phyloP scores from a whole-genome alignment of 2,888 invertebrate genomes.

The Sinelater perroti region DNA sequence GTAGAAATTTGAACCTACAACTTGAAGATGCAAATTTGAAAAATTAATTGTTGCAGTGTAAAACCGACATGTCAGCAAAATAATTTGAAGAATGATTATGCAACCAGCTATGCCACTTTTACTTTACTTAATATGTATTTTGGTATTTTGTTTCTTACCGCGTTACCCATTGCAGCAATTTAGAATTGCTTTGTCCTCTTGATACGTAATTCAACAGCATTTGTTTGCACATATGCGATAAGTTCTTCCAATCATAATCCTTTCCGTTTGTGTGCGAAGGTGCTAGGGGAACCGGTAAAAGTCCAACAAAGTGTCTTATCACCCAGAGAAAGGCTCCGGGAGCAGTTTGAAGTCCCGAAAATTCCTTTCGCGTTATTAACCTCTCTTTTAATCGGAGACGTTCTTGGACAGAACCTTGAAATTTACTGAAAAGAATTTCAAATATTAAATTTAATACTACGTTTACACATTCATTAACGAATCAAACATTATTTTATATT shows the following conservation, averaged over 20 bases:
- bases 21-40: too few species aligned
- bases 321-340: conserved; percentile 39
- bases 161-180: not conserved
- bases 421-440: conserved; percentile 5
- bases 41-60: too few species aligned
- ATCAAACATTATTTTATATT: too few species aligned
- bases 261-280: conserved; percentile 35
- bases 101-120: too few species aligned
- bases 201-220: conserved; percentile 7
- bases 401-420: conserved; percentile 24
- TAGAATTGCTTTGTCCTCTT: not conserved
- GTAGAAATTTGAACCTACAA: too few species aligned
- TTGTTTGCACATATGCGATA: conserved; percentile 15
- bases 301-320: conserved; percentile 42
- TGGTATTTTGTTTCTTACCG: not conserved
- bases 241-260: conserved; percentile 34
- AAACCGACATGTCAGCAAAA: too few species aligned
- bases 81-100: too few species aligned
- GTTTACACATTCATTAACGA: too few species aligned
- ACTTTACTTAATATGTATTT: too few species aligned
- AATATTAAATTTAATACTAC: not conserved
- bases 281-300: conserved; percentile 41
- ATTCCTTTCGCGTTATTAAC: conserved; percentile 28
- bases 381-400: conserved; percentile 33
- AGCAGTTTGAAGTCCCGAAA: conserved; percentile 22